These are phyloP conservation scores for Drosophila orena DNA, from an alignment of 1,140 invertebrate genomes.

Conservation along the genomic window DNA sequence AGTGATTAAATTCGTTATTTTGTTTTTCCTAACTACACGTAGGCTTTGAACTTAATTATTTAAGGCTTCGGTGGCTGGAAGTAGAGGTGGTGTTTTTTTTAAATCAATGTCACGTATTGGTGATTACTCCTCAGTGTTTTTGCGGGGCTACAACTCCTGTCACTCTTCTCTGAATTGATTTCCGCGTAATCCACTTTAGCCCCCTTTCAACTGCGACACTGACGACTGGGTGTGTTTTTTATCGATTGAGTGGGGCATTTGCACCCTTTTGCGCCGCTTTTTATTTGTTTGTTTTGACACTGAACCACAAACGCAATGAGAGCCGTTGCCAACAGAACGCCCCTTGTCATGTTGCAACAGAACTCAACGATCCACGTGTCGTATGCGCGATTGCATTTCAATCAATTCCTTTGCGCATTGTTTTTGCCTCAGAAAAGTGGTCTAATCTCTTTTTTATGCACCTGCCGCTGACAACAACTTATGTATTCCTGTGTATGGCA, in stretches of 20 bases:
- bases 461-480: slow-evolving; percentile 19
- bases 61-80: too few relatives aligned
- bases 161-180: background rate
- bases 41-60: too few relatives aligned
- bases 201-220: slow-evolving; percentile 1
- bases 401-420: slow-evolving; percentile 27
- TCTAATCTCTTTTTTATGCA: slow-evolving; percentile 40
- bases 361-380: slow-evolving; percentile 24
- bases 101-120: too few relatives aligned
- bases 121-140: background rate
- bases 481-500: background rate
- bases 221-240: slow-evolving; percentile 41
- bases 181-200: background rate
- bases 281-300: slow-evolving; percentile 51
- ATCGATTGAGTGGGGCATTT: slow-evolving; percentile 59
- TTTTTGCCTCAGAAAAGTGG: slow-evolving; percentile 8
- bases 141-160: background rate
- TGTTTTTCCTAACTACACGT: too few relatives aligned
- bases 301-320: slow-evolving; percentile 45
- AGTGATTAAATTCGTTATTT: too few relatives aligned
- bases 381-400: slow-evolving; percentile 55
- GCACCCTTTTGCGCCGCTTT: slow-evolving; percentile 21
- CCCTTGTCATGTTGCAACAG: slow-evolving; percentile 17
- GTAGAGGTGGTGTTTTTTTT: too few relatives aligned
- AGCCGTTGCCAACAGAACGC: slow-evolving; percentile 16